A percentile compares a stretch with the other conserved stretches of the same genome.
Evolutionary conservation across 2,888 invertebrate genomes (phyloP).

Genomic region (Brassicogethes aeneus): DNA sequence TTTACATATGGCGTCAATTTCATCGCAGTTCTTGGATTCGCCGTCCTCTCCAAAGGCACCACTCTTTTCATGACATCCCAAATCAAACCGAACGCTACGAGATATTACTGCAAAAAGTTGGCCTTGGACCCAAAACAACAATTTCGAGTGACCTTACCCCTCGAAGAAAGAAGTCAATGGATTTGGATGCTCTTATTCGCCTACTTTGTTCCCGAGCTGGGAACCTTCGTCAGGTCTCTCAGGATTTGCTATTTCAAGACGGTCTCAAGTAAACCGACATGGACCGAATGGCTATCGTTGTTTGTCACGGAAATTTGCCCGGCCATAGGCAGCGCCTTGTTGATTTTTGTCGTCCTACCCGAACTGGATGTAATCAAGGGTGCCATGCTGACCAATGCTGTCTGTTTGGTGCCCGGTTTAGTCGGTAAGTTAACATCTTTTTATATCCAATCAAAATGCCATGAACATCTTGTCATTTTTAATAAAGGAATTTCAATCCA

Average conservation of each 20-base stretch:
- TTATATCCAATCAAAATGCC: conserved; percentile 1
- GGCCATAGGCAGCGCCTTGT: conserved; percentile 64
- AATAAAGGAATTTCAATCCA: too few species aligned
- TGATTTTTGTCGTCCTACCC: conserved; percentile 70
- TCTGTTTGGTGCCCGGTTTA: conserved; percentile 68
- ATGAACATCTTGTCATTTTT: too few species aligned
- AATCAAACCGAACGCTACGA: conserved; percentile 46
- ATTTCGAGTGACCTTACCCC: conserved; percentile 51
- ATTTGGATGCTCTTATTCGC: conserved; percentile 71
- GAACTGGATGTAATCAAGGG: conserved; percentile 73
- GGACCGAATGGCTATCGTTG: conserved; percentile 47
- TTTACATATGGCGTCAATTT: conserved; percentile 63
- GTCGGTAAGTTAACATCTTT: conserved; percentile 57
- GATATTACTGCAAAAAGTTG: conserved; percentile 49
- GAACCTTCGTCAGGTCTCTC: conserved; percentile 54
- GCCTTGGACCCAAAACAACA: conserved; percentile 27
- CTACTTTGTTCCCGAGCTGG: conserved; percentile 67
- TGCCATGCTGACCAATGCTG: conserved; percentile 74
- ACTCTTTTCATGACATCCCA: conserved; percentile 67
- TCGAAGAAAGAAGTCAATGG: conserved; percentile 64
- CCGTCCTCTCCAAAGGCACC: conserved; percentile 64
- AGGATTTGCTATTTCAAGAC: conserved; percentile 69
- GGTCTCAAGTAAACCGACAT: conserved; percentile 45
- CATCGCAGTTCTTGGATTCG: conserved; percentile 52
- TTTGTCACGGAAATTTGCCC: conserved; percentile 70